phyloP scores from a whole-genome alignment of 2,888 invertebrate species.

The Erebia palarica region DNA sequence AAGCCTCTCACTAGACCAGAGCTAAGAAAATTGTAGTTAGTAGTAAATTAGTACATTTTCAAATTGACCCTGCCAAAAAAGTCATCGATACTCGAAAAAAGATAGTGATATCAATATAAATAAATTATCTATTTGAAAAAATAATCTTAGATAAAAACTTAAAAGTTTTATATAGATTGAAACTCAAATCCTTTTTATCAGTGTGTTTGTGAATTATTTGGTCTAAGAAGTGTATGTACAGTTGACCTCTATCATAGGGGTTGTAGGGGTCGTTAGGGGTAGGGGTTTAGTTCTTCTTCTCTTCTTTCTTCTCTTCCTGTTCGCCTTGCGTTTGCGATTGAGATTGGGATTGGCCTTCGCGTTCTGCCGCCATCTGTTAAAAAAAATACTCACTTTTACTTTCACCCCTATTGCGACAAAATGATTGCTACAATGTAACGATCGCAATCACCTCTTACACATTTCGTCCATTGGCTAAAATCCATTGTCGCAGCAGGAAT shows the following conservation, averaged over 20 bases:
- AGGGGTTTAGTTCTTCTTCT: slow-evolving; percentile 57
- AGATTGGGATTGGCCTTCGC: slow-evolving; percentile 56
- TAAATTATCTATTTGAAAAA: no score
- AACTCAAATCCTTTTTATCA: slow-evolving; percentile 5
- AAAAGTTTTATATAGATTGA: neutral
- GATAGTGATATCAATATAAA: no score
- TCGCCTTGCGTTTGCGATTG: slow-evolving; percentile 49
- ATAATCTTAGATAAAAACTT: neutral
- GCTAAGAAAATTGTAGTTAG: no score
- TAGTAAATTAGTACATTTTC: no score
- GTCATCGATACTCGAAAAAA: no score
- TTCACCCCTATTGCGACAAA: no score
- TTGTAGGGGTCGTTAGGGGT: neutral
- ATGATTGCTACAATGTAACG: no score
- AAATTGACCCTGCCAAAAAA: no score
- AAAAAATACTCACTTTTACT: neutral
- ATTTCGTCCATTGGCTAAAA: no score
- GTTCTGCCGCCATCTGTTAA: slow-evolving; percentile 74
- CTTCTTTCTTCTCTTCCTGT: slow-evolving; percentile 58
- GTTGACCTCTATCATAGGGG: slow-evolving; percentile 13
- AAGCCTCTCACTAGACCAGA: no score
- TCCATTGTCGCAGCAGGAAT: no score
- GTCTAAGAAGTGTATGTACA: slow-evolving; percentile 29
- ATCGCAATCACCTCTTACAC: no score
- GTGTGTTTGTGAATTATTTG: slow-evolving; percentile 14